Evolutionary conservation across 2,888 invertebrate genomes (phyloP), one percentile per base, ranked within the genome.

Genomic region (Andrena haemorrhoa): DNA sequence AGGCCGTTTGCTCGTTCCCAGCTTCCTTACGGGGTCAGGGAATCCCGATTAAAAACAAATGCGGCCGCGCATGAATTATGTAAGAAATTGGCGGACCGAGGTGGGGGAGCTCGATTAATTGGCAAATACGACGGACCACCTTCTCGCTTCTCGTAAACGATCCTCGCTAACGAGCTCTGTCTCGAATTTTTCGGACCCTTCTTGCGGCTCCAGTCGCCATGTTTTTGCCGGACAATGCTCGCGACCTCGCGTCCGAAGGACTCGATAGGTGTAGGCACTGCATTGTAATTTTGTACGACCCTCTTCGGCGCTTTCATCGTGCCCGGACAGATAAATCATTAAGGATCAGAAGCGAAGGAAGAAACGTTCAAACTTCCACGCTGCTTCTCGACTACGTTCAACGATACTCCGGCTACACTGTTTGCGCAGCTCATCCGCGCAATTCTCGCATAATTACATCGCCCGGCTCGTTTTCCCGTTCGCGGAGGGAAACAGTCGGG

Each of bases 1-100:
- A 4, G n/a, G 26, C 65, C 26, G 71, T 68, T 12, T 58, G 23
- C 47, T 70, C 65, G 63, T 63, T 64, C 31, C 69, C 77, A 60
- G 69, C 74, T 78, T 79, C 82, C 73, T 82, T 84, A 75, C 71
- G 63, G 64, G 63, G 82, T 80, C 83, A 80, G 84, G 79, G 86
- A 86, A 86, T 88, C 82, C 79, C 87, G 86, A 87, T 90, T 89
- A 88, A 87, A 86, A 87, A 89, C 87, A 82, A 89, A 90, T 83
- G 83, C 84, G 31, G 53, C 53, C 35, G 71, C 86, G 88, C 85
- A 90, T 89, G 91, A 89, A 90, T 90, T 89, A 89, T 90, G 90
- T 86, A 89, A 89, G 86, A 86, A 89, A 90, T 90, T 89, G 88
- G 82, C 85, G 80, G 85, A 86, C 75, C 66, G 66, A 68, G 51